Evolutionary conservation across 1,140 invertebrate species (phyloP), one percentile per base, ranked within the genome.

Genomic region (Frieseomelitta varia): DNA sequence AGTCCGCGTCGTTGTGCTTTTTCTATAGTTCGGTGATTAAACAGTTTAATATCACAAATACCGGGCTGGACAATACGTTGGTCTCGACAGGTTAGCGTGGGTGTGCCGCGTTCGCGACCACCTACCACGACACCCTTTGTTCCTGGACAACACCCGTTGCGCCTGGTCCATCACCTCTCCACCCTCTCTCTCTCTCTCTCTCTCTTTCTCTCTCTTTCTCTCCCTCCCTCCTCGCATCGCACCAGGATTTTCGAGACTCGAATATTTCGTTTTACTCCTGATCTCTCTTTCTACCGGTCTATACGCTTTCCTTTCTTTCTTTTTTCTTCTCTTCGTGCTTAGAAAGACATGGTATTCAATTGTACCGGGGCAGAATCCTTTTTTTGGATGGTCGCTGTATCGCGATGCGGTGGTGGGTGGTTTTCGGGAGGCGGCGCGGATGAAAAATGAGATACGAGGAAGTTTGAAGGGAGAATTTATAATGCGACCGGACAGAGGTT

Each of bases 31-130:
- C 67, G 87, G 90, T 91, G 90, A 91, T 91, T 91, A 91, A 91
- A 91, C 90, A 90, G 90, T 91, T 91, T 91, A 91, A 91, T 91
- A 91, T 91, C 90, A 87, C 90, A 91, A 91, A 90, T 91, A 91
- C 87, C 81, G 79, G 71, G 74, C 78, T 63, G 84, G 79, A 90
- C 89, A 91, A 91, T 91, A 88, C 84, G 68, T 79, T 67, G 65
- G 39, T 53, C 74, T 30, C 58, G 71, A 55, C 30, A 17, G 74
- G 65, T 6, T 69, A 39, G 65, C 15, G 53, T 71, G 75, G 27
- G 75, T 53, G 75, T 53, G n/a, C 58, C 8, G 51, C 53, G 14
- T 21, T 19, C 67, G 68, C 68, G 39, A 24, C 4, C 21, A 34
- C 68, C 58, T 53, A 86, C 84, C 58, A 86, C 84, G 55, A 51